phyloP scores from a whole-genome alignment of 2,113 vertebrate species.

The Vanacampus margaritifer region DNA sequence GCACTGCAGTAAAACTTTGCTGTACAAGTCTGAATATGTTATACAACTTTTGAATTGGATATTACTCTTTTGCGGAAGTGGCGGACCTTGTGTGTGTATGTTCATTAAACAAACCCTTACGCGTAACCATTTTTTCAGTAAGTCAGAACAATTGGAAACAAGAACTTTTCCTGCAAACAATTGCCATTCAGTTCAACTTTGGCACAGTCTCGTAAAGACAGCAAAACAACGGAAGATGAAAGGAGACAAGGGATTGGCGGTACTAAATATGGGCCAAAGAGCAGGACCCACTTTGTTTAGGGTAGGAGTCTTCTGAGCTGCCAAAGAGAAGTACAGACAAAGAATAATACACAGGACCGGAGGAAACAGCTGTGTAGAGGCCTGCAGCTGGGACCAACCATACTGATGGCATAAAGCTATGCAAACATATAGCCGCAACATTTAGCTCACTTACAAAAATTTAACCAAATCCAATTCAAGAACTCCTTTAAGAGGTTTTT shows the following conservation, averaged over 20 bases:
- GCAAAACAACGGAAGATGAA: slow-evolving; percentile 52
- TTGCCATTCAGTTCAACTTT: slow-evolving; percentile 29
- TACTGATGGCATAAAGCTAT: not conserved
- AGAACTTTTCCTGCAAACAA: slow-evolving; percentile 34
- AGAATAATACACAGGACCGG: not conserved
- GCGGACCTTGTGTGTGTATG: not conserved
- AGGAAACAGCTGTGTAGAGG: slow-evolving; percentile 27
- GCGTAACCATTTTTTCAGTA: not conserved
- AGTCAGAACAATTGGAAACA: slow-evolving; percentile 34
- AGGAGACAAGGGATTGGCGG: slow-evolving; percentile 39
- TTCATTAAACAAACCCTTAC: slow-evolving; percentile 3
- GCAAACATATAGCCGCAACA: not conserved
- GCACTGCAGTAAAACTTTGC: not conserved
- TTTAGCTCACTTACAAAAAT: not conserved
- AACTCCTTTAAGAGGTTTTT: too few species aligned
- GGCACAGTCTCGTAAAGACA: slow-evolving; percentile 15
- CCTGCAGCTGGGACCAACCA: not conserved
- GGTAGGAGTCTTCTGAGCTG: not conserved
- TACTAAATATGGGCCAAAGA: slow-evolving; percentile 3
- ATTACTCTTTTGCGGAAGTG: not conserved
- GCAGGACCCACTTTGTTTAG: not conserved
- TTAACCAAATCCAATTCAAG: not conserved
- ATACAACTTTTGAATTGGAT: not conserved
- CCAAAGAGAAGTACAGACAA: not conserved
- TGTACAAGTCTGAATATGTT: not conserved